Conservation (phyloP, 92 coral and sea anemone genomes). For the Virgularia gustaviana region DNA sequence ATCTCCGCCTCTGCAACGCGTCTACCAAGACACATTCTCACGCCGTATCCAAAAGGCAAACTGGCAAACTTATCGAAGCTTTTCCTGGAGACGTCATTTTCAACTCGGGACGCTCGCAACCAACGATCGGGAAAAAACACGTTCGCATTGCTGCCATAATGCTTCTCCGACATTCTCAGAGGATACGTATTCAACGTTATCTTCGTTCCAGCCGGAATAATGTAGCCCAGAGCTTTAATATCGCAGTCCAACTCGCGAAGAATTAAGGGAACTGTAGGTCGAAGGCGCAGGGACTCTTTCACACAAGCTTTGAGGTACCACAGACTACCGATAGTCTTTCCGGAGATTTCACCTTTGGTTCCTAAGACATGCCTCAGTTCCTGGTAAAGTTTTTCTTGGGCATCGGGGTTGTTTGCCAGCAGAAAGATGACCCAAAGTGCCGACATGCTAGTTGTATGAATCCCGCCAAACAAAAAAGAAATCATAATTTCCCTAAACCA, state of each 20-base stretch:
- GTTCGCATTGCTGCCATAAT: too few relatives aligned
- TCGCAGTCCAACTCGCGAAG: background rate
- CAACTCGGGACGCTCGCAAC: too few relatives aligned
- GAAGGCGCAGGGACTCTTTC: conserved; percentile 60
- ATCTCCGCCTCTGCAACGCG: background rate
- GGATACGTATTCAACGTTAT: background rate
- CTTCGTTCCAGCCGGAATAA: background rate
- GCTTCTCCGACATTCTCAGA: background rate
- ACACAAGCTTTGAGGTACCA: conserved; percentile 61
- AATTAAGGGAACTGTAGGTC: background rate
- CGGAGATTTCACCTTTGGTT: conserved; percentile 48
- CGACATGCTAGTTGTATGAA: conserved; percentile 9
- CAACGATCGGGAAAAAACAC: too few relatives aligned
- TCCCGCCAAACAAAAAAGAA: background rate
- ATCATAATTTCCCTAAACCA: background rate
- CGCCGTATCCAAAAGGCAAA: background rate
- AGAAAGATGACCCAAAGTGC: conserved; percentile 59
- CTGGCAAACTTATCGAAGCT: background rate
- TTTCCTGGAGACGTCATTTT: background rate
- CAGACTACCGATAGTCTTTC: conserved; percentile 44
- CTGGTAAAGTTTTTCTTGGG: conserved; percentile 58
- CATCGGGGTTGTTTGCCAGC: conserved; percentile 55
- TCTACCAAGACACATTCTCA: background rate
- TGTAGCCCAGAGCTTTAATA: background rate
- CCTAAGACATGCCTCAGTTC: conserved; percentile 54